phyloP scores from a whole-genome alignment of 2,888 invertebrate species.

The Coleophora flavipennella region DNA sequence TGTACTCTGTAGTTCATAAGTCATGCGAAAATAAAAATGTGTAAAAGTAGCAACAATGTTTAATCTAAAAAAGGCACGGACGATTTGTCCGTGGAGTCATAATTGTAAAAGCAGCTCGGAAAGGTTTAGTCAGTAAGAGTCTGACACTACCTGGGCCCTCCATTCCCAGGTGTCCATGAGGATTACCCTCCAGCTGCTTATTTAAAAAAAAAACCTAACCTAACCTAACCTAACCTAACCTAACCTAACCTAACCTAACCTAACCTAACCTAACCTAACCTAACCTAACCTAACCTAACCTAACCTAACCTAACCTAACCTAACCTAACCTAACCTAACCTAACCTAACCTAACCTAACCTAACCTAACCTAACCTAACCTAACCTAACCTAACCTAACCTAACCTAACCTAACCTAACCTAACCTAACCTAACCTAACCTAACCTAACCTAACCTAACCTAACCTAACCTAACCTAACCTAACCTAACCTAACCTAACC shows the following conservation, averaged over 20 bases:
- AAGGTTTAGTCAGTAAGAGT: no score
- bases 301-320: conserved; percentile 12
- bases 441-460: conserved; percentile 9
- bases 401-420: conserved; percentile 7
- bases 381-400: conserved; percentile 11
- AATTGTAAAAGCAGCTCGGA: no score
- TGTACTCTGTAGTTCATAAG: no score
- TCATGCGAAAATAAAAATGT: no score
- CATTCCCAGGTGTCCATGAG: no score
- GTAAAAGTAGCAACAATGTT: no score
- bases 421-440: conserved; percentile 8
- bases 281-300: conserved; percentile 10
- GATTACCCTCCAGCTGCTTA: no score
- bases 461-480: conserved; percentile 11
- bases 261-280: conserved; percentile 11
- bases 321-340: conserved; percentile 12
- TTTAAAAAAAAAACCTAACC: conserved; percentile 3
- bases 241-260: conserved; percentile 11
- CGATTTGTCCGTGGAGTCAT: no score
- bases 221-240: conserved; percentile 12
- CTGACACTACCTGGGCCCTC: no score
- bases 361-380: conserved; percentile 9
- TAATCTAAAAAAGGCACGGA: no score
- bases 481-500: conserved; percentile 13
- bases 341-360: conserved; percentile 8